phyloP scores from a whole-genome alignment of 1,140 invertebrate species.

The Tetragonula clypearis region DNA sequence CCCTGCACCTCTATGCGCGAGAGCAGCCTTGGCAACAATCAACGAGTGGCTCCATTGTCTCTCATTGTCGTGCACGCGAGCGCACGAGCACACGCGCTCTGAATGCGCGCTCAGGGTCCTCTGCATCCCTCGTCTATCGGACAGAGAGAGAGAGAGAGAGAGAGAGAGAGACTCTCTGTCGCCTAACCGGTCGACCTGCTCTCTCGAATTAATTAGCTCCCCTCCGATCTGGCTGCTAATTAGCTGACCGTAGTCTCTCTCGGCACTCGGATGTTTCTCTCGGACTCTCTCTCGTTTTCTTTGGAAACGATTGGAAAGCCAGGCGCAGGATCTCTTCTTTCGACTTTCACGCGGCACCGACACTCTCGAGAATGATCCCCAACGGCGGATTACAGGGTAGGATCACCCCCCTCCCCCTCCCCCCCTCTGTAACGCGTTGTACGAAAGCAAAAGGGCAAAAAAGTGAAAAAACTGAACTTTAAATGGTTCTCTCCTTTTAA shows the following conservation, averaged over 20 bases:
- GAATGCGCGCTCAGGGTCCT: neutral
- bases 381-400: neutral
- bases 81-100: neutral
- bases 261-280: neutral
- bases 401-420: too few species aligned
- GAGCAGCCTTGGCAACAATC: conserved; percentile 73
- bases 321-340: neutral
- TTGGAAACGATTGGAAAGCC: conserved; percentile 30
- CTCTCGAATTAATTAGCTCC: conserved; percentile 73
- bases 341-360: neutral
- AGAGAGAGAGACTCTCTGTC: too few species aligned
- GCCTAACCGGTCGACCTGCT: conserved; percentile 8
- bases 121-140: neutral
- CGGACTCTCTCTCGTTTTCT: neutral
- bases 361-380: neutral
- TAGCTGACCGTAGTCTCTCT: conserved; percentile 70
- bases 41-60: conserved; percentile 75
- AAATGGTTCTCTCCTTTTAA: too few species aligned
- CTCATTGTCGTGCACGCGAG: conserved; percentile 66
- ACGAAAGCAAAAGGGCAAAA: too few species aligned
- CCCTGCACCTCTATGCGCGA: conserved; percentile 74
- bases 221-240: conserved; percentile 69
- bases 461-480: too few species aligned
- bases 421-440: too few species aligned
- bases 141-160: too few species aligned